Base-by-base conservation (phyloP, 37 sponge, comb jelly and placozoan species). In the Bolinopsis microptera region DNA sequence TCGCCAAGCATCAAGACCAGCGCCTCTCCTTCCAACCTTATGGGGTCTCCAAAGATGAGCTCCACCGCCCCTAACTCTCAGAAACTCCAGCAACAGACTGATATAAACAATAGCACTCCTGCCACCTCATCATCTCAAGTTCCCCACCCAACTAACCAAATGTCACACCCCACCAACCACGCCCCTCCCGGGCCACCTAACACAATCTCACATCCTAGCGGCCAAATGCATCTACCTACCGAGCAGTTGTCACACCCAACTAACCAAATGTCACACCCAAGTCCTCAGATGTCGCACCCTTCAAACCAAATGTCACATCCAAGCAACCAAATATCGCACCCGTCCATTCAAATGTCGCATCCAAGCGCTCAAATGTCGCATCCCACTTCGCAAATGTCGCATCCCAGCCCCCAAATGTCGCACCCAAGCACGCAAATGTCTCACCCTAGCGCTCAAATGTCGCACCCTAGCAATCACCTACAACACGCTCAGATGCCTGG, bases 1-100 rank as follows among this genome's bases (percentile, higher is more conserved):
- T 35, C 80, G 21, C 80, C 80, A 16, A 32, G 80, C 21, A 32
- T 77, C 33, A 77, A 77, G 37, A 77, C 80, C 80, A 35, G 33
- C 80, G 80, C 80, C 0, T 77, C 80, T 77, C 80, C 80, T 35
- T 77, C 80, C 1, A 77, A 77, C 80, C 37, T 77, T 3, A 27
- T 77, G 80, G 80, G 80, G 18, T 77, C 80, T 3, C 80, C 80
- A 1, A 77, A 77, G 33, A 77, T 77, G 80, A 77, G 33, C 36
- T 21, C 32, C 0, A 35, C 18, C 36, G 21, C 33, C 18, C 80
- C 80, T 1, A 27, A 77, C 80, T 22, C 80, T 32, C 21, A 27
- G 33, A 32, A 77, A 77, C 35, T 35, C 21, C 80, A 35, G 80
- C 80, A 27, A 27, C 22, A 32, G 35, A 32, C 80, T 9, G 80